Percentiles rank a stretch among this genome's conserved stretches.
Evolutionary conservation across 2,888 invertebrate genomes (phyloP).

Genomic region (Venusia cambrica): DNA sequence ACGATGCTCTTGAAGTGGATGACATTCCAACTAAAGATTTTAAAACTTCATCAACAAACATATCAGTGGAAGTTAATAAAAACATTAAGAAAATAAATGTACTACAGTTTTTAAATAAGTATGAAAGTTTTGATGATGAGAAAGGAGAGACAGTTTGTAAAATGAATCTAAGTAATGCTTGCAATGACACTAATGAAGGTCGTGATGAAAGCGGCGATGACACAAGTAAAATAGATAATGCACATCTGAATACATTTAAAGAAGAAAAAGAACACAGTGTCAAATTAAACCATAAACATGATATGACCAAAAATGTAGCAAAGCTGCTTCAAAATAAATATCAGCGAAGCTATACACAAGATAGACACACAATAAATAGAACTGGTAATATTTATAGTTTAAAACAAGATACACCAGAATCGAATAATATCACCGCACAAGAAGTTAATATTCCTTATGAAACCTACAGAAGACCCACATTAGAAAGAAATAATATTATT

Average conservation of each 20-base stretch:
- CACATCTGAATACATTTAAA: constrained; percentile 5
- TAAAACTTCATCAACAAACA: constrained; percentile 9
- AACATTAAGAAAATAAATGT: neutral
- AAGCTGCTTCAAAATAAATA: constrained; percentile 6
- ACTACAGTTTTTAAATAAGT: neutral
- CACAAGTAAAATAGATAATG: constrained; percentile 3
- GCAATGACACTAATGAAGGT: constrained; percentile 8
- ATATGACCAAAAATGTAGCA: neutral
- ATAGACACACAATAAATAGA: neutral
- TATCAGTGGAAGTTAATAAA: neutral
- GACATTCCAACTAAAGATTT: constrained; percentile 20
- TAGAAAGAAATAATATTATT: neutral
- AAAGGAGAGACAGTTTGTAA: neutral
- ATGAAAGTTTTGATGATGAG: neutral
- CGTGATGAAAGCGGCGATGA: constrained; percentile 11
- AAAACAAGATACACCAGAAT: neutral
- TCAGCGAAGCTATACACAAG: constrained; percentile 11
- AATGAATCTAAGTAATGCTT: neutral
- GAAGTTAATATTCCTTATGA: neutral
- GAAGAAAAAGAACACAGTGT: constrained; percentile 12
- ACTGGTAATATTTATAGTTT: no score
- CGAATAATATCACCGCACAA: neutral
- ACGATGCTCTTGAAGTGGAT: constrained; percentile 1
- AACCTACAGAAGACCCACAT: neutral
- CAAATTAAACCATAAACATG: constrained; percentile 4